A percentile compares a stretch with the other conserved stretches of the same genome.
Conservation (phyloP, 2,797 vertebrate species). For the Anas flavirostris region DNA sequence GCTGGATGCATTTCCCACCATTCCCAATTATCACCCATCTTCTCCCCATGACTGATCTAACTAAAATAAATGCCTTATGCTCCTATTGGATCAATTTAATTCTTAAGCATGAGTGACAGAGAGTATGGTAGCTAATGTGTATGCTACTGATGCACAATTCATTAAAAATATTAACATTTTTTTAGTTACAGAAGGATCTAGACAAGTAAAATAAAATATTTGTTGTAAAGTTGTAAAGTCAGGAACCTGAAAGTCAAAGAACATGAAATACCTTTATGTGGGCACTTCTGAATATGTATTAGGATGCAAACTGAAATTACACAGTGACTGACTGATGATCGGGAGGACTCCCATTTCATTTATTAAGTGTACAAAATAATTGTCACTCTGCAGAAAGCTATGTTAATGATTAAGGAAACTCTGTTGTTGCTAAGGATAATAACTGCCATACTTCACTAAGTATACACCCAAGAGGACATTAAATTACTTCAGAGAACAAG, state of each 20-base stretch:
- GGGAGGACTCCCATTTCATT: neutral
- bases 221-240: neutral
- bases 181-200: neutral
- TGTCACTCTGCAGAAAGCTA: neutral
- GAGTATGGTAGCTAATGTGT: neutral
- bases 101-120: neutral
- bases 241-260: neutral
- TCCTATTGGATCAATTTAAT: neutral
- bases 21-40: neutral
- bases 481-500: slow-evolving; percentile 8
- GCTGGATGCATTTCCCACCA: neutral
- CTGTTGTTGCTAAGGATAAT: neutral
- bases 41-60: neutral
- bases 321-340: neutral
- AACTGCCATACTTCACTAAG: neutral
- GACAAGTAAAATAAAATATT: slow-evolving; percentile 13
- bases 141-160: neutral
- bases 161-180: neutral
- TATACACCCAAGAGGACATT: neutral
- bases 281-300: neutral
- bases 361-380: neutral
- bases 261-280: neutral
- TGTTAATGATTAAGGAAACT: slow-evolving; percentile 16
- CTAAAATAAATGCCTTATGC: neutral
- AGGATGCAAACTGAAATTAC: slow-evolving; percentile 16